phyloP scores from a whole-genome alignment of 2,113 vertebrate species.

The Petromus typicus region DNA sequence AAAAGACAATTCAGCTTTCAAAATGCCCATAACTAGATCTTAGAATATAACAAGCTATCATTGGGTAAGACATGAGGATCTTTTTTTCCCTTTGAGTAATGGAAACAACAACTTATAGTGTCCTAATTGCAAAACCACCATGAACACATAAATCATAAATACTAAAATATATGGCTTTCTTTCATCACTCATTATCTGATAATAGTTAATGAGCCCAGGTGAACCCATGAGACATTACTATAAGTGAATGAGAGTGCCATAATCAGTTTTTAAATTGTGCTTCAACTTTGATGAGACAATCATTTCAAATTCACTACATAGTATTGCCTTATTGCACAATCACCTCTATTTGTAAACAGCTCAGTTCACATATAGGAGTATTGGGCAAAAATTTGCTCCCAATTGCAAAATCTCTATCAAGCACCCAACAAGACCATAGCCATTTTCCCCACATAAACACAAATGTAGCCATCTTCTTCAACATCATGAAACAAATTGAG shows the following conservation, averaged over 20 bases:
- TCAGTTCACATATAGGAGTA: background rate
- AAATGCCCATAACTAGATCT: background rate
- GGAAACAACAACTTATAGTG: background rate
- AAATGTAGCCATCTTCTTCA: background rate
- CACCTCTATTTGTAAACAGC: background rate
- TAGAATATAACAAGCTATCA: background rate
- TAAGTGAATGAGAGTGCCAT: background rate
- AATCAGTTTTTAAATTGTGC: background rate
- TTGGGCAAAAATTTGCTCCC: background rate
- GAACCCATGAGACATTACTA: background rate
- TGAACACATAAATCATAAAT: background rate
- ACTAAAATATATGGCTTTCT: background rate
- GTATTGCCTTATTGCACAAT: background rate
- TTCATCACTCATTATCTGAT: background rate
- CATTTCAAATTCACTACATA: background rate
- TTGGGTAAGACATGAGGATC: background rate
- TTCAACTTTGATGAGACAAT: conserved; percentile 4
- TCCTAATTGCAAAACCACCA: background rate
- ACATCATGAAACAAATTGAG: background rate
- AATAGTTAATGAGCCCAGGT: background rate
- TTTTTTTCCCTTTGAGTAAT: background rate
- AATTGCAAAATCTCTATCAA: too few species aligned
- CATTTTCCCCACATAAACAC: background rate
- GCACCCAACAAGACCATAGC: too few species aligned
- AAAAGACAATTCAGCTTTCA: conserved; percentile 20